phyloP scores from a whole-genome alignment of 2,797 vertebrate genomes.

The Graptemys geographica region DNA sequence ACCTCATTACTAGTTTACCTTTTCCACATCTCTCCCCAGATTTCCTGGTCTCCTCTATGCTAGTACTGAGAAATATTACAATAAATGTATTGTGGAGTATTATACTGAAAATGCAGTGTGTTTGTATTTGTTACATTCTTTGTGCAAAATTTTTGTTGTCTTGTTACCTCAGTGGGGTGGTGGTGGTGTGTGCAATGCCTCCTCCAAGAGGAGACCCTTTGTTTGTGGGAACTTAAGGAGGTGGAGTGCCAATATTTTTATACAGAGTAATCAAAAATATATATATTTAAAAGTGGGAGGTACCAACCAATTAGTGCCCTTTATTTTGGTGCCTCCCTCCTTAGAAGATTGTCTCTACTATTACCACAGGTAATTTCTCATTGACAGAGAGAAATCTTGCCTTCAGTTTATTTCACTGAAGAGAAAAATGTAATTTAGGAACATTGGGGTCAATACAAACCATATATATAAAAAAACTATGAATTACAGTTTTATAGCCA shows the following conservation, averaged over 20 bases:
- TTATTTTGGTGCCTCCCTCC: conserved; percentile 7
- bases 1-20: background rate
- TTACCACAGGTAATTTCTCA: conserved; percentile 33
- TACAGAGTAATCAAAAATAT: background rate
- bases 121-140: background rate
- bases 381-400: conserved; percentile 47
- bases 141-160: background rate
- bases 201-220: background rate
- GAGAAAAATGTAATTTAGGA: conserved; percentile 66
- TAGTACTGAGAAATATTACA: background rate
- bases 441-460: conserved; percentile 59
- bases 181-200: fast-evolving
- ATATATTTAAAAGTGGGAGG: conserved; percentile 42
- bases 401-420: conserved; percentile 71
- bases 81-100: background rate
- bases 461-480: conserved; percentile 21
- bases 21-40: background rate
- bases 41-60: background rate
- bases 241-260: background rate
- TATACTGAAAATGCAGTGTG: background rate
- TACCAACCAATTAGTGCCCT: conserved; percentile 33
- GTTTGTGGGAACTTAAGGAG: background rate
- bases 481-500: conserved; percentile 55
- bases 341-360: conserved; percentile 21
- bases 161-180: background rate